phyloP scores from a whole-genome alignment of 2,888 invertebrate genomes.

The Pycnomerus fuliginosus region DNA sequence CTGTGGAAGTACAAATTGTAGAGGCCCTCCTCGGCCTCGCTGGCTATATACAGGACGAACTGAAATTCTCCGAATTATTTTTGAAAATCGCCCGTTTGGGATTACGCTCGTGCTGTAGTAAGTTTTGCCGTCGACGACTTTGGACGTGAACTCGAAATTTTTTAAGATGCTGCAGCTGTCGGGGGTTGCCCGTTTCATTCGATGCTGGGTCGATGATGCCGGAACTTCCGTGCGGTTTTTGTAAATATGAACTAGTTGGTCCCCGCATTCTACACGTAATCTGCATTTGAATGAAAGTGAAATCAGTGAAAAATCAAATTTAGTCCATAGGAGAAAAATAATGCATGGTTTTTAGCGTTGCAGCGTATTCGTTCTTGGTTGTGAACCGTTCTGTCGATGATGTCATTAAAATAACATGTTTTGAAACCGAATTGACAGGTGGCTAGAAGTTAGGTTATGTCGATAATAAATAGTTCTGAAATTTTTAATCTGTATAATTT shows the following conservation, averaged over 20 bases:
- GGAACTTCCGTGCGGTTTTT: constrained; percentile 57
- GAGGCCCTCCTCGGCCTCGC: constrained; percentile 80
- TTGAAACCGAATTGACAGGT: too few relatives aligned
- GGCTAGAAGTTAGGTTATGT: too few relatives aligned
- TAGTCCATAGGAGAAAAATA: too few relatives aligned
- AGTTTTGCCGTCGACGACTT: constrained; percentile 56
- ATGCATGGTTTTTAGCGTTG: too few relatives aligned
- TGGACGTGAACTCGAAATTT: constrained; percentile 59
- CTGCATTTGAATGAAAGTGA: constrained; percentile 57
- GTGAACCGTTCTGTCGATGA: too few relatives aligned
- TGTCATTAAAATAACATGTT: too few relatives aligned
- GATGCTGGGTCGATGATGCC: constrained; percentile 27
- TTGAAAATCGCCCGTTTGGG: too few relatives aligned
- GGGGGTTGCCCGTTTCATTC: constrained; percentile 18
- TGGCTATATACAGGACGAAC: constrained; percentile 78
- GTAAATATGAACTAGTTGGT: constrained; percentile 64
- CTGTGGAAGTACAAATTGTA: constrained; percentile 96
- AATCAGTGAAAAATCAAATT: constrained; percentile 5
- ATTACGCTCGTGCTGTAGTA: constrained; percentile 67
- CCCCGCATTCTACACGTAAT: constrained; percentile 70
- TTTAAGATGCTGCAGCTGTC: constrained; percentile 43
- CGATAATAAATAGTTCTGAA: too few relatives aligned
- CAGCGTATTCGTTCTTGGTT: too few relatives aligned
- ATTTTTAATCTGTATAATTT: too few relatives aligned
- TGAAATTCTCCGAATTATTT: constrained; percentile 53